These are phyloP conservation scores for Cataglyphis livida DNA, from an alignment of 2,888 invertebrate genomes.

Conservation along the genomic window DNA sequence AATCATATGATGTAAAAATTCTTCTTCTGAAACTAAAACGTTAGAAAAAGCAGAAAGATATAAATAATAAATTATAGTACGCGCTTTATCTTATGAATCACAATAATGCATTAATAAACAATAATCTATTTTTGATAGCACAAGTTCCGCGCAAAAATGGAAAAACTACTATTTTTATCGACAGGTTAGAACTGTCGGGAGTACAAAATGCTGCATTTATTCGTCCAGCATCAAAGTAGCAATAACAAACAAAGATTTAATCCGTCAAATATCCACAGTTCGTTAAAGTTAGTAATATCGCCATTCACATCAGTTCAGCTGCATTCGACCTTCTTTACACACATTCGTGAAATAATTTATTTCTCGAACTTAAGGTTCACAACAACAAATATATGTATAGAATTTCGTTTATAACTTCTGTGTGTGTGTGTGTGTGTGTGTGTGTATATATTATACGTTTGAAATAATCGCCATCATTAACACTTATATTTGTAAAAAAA, in stretches of 20 bases:
- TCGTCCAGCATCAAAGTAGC: not conserved
- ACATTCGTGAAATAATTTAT: slow-evolving; percentile 74
- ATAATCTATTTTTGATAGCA: not conserved
- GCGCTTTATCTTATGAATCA: not conserved
- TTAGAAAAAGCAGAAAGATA: not conserved
- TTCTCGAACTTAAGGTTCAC: not conserved
- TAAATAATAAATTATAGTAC: not conserved
- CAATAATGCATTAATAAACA: too few relatives aligned
- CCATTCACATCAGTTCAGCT: slow-evolving; percentile 2
- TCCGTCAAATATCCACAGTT: not conserved
- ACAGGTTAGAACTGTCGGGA: not conserved
- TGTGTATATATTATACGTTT: not conserved
- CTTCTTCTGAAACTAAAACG: not conserved
- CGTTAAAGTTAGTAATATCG: not conserved
- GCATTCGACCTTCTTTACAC: slow-evolving; percentile 76
- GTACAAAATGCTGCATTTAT: not conserved
- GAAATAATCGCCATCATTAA: slow-evolving; percentile 44
- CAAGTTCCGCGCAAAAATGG: not conserved
- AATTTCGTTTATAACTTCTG: slow-evolving; percentile 53
- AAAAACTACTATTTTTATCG: slow-evolving; percentile 16
- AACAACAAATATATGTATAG: slow-evolving; percentile 10
- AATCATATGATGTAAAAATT: not conserved
- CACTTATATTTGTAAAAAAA: not conserved
- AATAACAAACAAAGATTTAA: not conserved
- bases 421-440: not conserved